Percentiles rank a stretch among this genome's conserved stretches.
These are phyloP conservation scores for Epinotia demarniana DNA, from an alignment of 2,888 invertebrate species.

Conservation along the genomic window DNA sequence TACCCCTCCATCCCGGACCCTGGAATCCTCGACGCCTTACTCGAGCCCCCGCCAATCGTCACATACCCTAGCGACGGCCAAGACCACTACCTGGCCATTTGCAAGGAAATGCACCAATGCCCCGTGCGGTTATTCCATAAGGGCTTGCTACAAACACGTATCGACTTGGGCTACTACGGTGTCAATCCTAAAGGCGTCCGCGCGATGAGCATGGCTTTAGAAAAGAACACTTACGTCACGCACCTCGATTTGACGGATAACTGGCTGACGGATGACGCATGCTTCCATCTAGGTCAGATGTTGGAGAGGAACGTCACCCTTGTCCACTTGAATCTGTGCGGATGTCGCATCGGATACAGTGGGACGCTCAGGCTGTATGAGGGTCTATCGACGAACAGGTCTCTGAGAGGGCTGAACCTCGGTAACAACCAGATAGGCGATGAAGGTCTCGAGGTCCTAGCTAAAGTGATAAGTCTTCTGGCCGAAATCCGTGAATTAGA, in stretches of 20 bases:
- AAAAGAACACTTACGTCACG: slow-evolving; percentile 62
- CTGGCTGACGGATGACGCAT: slow-evolving; percentile 67
- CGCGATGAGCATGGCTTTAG: slow-evolving; percentile 67
- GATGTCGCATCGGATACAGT: slow-evolving; percentile 67
- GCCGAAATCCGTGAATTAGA: slow-evolving; percentile 58
- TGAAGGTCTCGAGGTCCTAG: slow-evolving; percentile 57
- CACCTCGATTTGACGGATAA: slow-evolving; percentile 66
- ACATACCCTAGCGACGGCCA: slow-evolving; percentile 70
- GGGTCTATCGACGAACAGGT: slow-evolving; percentile 56
- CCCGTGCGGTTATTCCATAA: slow-evolving; percentile 63
- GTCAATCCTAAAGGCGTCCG: slow-evolving; percentile 65
- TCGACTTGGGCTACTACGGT: slow-evolving; percentile 71
- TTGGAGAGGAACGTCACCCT: slow-evolving; percentile 60
- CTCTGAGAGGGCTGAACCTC: slow-evolving; percentile 60
- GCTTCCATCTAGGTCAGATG: slow-evolving; percentile 71
- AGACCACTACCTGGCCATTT: slow-evolving; percentile 64
- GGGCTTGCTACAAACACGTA: slow-evolving; percentile 57
- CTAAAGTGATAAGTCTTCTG: slow-evolving; percentile 57
- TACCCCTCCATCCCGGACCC: slow-evolving; percentile 73
- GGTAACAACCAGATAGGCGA: slow-evolving; percentile 64
- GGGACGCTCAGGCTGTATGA: slow-evolving; percentile 58
- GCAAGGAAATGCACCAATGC: slow-evolving; percentile 65
- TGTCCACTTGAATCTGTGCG: slow-evolving; percentile 63
- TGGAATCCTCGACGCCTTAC: slow-evolving; percentile 65
- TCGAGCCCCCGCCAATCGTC: slow-evolving; percentile 54